Conservation (phyloP, 2,888 invertebrate species). For the Andrena praecox region DNA sequence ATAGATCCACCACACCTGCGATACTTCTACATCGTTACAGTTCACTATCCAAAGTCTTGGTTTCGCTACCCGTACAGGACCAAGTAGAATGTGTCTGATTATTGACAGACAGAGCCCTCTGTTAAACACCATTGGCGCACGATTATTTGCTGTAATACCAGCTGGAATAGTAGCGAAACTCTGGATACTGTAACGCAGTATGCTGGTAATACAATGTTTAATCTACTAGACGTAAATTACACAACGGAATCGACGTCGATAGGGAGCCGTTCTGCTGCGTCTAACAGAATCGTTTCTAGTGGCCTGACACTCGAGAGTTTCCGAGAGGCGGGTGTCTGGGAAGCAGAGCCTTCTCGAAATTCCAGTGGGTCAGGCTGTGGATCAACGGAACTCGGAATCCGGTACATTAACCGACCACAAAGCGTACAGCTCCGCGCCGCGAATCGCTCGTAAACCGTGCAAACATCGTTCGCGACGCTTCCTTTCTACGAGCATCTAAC, state of each 20-base stretch:
- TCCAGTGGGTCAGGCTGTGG: conserved; percentile 58
- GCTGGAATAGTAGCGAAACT: background rate
- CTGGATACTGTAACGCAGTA: no score
- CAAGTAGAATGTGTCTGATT: background rate
- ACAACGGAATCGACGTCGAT: conserved; percentile 7
- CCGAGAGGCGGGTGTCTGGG: conserved; percentile 31
- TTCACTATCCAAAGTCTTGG: background rate
- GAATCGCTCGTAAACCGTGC: conserved; percentile 77
- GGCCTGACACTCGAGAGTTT: conserved; percentile 36
- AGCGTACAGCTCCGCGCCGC: conserved; percentile 67
- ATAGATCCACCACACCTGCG: no score
- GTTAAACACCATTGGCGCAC: background rate
- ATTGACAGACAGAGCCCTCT: no score
- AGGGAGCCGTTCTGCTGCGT: conserved; percentile 12
- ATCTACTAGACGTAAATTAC: conserved; percentile 13
- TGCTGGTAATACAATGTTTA: background rate
- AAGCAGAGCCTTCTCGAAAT: conserved; percentile 54
- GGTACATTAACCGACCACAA: conserved; percentile 77
- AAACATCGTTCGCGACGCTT: conserved; percentile 74
- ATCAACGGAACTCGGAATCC: conserved; percentile 72
- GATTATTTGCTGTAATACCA: background rate
- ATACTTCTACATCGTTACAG: background rate
- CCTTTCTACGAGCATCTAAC: conserved; percentile 74
- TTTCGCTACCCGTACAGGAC: background rate
- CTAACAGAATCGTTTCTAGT: conserved; percentile 54